Conservation (phyloP, 2,113 vertebrate species). For the Eudyptes chrysolophus region DNA sequence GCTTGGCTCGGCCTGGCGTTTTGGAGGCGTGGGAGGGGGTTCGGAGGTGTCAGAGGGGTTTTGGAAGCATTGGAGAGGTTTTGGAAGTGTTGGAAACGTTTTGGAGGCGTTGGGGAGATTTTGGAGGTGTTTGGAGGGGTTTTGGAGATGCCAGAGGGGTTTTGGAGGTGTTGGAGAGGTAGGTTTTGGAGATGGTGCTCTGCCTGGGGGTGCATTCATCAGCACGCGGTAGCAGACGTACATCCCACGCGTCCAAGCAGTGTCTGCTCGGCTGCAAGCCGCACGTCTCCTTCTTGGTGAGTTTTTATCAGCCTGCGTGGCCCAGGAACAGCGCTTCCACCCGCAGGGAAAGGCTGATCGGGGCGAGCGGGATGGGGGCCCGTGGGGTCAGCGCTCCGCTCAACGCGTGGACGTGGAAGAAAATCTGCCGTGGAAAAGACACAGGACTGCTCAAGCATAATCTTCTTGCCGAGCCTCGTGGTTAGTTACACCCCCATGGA, state of each 20-base stretch:
- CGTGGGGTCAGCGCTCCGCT: rapidly evolving
- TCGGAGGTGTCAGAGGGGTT: neutral
- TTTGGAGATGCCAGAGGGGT: neutral
- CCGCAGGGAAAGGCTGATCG: rapidly evolving
- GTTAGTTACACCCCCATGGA: neutral
- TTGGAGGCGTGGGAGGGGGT: neutral
- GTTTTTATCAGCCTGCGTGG: neutral
- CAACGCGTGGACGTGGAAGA: rapidly evolving
- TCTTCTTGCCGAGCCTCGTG: neutral
- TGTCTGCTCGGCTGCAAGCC: rapidly evolving
- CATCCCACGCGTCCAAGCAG: rapidly evolving
- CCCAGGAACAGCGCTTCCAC: rapidly evolving
- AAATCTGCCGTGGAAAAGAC: neutral
- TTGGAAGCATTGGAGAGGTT: rapidly evolving
- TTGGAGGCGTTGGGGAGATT: neutral
- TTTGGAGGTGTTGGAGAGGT: neutral
- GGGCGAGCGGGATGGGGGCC: neutral
- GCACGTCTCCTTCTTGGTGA: neutral
- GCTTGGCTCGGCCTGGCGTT: rapidly evolving
- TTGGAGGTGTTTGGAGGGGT: neutral
- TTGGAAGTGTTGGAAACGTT: neutral
- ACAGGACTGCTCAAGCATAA: neutral
- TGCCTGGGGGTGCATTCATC: neutral
- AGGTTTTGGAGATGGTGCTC: neutral
- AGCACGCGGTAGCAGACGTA: rapidly evolving